phyloP scores from a whole-genome alignment of 1,140 invertebrate species.

The Hydropsyche tenuis region DNA sequence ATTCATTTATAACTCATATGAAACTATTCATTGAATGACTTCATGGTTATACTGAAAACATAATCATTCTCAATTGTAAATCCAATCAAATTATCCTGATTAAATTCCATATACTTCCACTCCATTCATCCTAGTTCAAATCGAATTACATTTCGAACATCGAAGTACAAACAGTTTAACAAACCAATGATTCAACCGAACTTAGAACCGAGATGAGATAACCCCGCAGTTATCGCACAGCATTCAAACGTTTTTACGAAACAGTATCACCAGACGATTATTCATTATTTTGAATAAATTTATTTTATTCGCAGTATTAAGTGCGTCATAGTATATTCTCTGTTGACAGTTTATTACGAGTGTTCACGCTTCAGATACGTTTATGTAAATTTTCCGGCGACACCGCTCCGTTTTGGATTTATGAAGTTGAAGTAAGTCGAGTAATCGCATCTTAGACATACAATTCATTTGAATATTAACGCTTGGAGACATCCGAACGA shows the following conservation, averaged over 20 bases:
- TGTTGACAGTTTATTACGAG: neutral
- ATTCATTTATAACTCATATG: no score
- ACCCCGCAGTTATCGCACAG: no score
- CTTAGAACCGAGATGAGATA: no score
- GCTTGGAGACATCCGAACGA: neutral
- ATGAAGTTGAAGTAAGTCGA: conserved; percentile 7
- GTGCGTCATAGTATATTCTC: neutral
- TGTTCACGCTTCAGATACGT: conserved; percentile 4
- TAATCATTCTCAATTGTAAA: no score
- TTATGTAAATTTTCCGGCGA: neutral
- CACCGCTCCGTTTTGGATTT: conserved; percentile 19
- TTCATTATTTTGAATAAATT: neutral
- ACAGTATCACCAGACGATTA: neutral
- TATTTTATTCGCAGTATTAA: neutral
- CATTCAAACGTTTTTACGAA: neutral
- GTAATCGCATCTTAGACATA: neutral
- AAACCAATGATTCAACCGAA: no score
- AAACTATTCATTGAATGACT: no score
- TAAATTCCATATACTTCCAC: no score
- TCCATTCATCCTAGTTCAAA: no score
- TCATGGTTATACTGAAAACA: no score
- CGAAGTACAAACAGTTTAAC: no score
- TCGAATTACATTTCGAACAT: no score
- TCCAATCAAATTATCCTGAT: no score
- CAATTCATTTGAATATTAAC: conserved; percentile 11